Percentiles rank a stretch among this genome's conserved stretches.
Evolutionary conservation across 2,113 vertebrate genomes (phyloP).

Genomic region (Tupaia tana): DNA sequence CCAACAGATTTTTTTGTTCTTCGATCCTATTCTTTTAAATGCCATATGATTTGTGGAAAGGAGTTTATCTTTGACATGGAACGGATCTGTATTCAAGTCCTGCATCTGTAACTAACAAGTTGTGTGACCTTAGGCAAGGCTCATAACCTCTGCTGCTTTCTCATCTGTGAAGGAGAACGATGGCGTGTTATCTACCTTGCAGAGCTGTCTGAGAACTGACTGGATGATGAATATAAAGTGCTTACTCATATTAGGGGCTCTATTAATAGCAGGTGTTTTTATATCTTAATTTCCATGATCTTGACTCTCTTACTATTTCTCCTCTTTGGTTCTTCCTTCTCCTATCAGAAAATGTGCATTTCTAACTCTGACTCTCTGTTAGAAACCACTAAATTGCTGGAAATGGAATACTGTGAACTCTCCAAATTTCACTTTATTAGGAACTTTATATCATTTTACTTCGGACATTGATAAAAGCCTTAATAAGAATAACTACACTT

Average conservation of each 20-base stretch:
- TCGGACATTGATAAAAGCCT: slow-evolving; percentile 25
- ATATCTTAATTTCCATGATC: background rate
- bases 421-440: background rate
- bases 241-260: background rate
- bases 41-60: slow-evolving; percentile 53
- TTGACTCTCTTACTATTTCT: background rate
- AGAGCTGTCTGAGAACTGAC: background rate
- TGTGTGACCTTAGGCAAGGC: slow-evolving; percentile 33
- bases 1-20: slow-evolving; percentile 46
- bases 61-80: slow-evolving; percentile 46
- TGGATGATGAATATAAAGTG: background rate
- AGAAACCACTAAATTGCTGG: background rate
- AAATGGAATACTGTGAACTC: background rate
- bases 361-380: background rate
- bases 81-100: background rate
- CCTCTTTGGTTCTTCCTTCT: background rate
- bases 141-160: background rate
- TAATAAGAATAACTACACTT: slow-evolving; percentile 44
- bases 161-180: background rate
- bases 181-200: background rate
- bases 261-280: background rate
- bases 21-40: slow-evolving; percentile 40
- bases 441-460: background rate
- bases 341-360: background rate
- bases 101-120: background rate